These are phyloP conservation scores for Ypsolopha scabrella DNA, from an alignment of 2,888 invertebrate species.

Conservation along the genomic window DNA sequence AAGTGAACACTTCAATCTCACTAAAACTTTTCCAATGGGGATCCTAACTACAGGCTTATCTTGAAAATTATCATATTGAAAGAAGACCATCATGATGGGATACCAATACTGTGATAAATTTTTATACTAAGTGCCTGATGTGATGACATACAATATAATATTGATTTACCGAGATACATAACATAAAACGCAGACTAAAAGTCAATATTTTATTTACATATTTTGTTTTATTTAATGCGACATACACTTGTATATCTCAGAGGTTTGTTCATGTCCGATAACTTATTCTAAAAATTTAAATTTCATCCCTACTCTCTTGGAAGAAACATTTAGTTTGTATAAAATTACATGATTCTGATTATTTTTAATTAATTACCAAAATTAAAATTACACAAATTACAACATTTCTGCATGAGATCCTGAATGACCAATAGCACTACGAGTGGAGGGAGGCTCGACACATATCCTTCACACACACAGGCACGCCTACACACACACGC, in stretches of 20 bases:
- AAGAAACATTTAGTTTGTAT: conserved; percentile 54
- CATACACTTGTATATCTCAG: conserved; percentile 63
- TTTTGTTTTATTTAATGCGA: conserved; percentile 47
- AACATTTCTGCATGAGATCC: conserved; percentile 63
- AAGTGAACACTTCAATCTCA: no score
- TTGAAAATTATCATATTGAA: no score
- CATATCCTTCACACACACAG: conserved; percentile 18
- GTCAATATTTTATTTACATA: conserved; percentile 61
- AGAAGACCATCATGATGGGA: no score
- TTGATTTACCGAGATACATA: neutral
- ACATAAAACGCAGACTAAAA: conserved; percentile 41
- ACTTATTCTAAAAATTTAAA: conserved; percentile 48
- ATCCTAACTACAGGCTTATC: no score
- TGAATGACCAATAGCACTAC: conserved; percentile 18
- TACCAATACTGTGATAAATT: no score
- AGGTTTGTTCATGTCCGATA: conserved; percentile 64
- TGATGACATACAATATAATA: no score
- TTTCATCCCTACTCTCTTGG: conserved; percentile 56
- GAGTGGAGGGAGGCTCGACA: conserved; percentile 25
- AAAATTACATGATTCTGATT: conserved; percentile 66
- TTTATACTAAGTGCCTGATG: no score
- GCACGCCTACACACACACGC: conserved; percentile 17
- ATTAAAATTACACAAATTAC: conserved; percentile 54
- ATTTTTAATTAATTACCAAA: conserved; percentile 38
- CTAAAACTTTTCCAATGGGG: no score